Evolutionary conservation across 2,797 vertebrate genomes (phyloP).

Genomic region (Semotilus atromaculatus): DNA sequence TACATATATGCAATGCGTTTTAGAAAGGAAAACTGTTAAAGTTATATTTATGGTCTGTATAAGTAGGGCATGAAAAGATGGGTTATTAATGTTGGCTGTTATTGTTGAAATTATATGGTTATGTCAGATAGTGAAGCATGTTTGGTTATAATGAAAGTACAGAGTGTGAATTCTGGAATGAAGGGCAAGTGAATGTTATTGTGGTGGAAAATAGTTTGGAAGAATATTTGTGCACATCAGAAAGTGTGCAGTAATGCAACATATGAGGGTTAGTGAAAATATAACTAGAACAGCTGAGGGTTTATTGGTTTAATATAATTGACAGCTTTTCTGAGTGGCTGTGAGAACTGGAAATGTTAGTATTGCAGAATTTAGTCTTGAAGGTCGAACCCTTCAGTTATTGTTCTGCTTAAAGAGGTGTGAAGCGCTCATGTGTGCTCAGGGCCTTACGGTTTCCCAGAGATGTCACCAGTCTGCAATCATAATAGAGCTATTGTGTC

Average conservation of each 20-base stretch:
- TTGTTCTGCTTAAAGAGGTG: slow-evolving; percentile 64
- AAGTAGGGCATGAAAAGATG: slow-evolving; percentile 17
- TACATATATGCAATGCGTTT: background rate
- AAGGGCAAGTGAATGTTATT: slow-evolving; percentile 12
- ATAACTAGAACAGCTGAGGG: background rate
- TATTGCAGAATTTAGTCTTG: slow-evolving; percentile 15
- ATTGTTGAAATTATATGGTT: slow-evolving; percentile 45
- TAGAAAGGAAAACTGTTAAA: slow-evolving; percentile 37
- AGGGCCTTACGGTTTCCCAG: slow-evolving; percentile 48
- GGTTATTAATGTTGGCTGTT: background rate
- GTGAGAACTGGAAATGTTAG: slow-evolving; percentile 42
- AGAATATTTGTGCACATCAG: background rate
- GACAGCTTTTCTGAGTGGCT: background rate
- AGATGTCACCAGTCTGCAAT: slow-evolving; percentile 60
- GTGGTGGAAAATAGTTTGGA: background rate
- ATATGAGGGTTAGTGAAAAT: background rate
- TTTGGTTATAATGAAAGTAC: slow-evolving; percentile 28
- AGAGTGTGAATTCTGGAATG: slow-evolving; percentile 46
- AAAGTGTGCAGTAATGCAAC: background rate
- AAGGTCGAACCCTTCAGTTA: slow-evolving; percentile 47
- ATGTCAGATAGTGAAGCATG: slow-evolving; percentile 36
- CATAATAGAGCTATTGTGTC: slow-evolving; percentile 69
- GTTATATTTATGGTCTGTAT: slow-evolving; percentile 21
- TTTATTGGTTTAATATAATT: background rate
- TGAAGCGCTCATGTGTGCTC: slow-evolving; percentile 64